Base-by-base conservation (phyloP, 1,140 invertebrate species). In the Saccostrea cuccullata region DNA sequence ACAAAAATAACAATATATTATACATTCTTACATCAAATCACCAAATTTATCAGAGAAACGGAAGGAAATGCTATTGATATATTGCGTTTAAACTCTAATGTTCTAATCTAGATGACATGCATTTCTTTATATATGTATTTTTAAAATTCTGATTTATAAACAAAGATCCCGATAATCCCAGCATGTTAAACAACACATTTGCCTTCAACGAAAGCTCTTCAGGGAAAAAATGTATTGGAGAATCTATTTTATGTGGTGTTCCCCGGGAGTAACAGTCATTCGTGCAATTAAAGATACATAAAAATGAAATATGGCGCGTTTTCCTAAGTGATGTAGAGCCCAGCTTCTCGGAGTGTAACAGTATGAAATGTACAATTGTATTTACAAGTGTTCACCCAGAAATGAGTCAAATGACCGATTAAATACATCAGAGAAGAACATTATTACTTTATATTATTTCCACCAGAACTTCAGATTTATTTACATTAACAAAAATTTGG, bases 251-350 rank as follows among this genome's bases (percentile, higher is more conserved):
- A 87, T 87, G 82, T 58, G 73, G 17, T 56, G 36, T 82, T 64
- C 82, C 86, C 83, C 77, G 73, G 83, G 86, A 87, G 23, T 87
- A 82, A 87, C 77, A 64, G 82, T 87, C 56, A 60, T 87, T 87
- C 77, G 26, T 47, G 82, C 86, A 87, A 87, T 87, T 87, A 87
- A 82, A 82, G 83, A 87, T 77, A 60, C 86, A 87, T 87, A 87
- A 87, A 87, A 87, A 83, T 87, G 86, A 87, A 87, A 87, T 87
- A 87, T 83, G 83, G 86, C 86, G 36, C 70, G 70, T 77, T 77
- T 77, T 77, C 26, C 70, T 77, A 77, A 77, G 70, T 77, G 70
- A 77, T 77, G 70, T 77, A 30, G 70, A 26, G 70, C 70, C 13
- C 2, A 30, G 70, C 30, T 30, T 77, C 70, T 77, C 13, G 26